Conservation (phyloP, 2,113 vertebrate genomes). For the Emydocephalus ijimae region DNA sequence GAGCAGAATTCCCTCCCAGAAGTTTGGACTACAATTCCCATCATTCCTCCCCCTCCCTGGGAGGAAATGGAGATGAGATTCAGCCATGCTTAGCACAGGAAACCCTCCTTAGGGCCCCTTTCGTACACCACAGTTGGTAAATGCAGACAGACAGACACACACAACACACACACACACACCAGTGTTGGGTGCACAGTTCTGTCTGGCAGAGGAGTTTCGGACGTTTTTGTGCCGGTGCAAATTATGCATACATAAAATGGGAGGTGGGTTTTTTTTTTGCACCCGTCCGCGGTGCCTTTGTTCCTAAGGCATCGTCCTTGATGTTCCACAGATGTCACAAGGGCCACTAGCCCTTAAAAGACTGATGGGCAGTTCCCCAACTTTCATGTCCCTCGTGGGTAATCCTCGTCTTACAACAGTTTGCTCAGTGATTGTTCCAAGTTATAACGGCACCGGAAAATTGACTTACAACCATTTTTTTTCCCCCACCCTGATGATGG, state of each 20-base stretch:
- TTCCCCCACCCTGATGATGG: too few species aligned
- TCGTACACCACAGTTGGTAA: not conserved
- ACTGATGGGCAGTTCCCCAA: not conserved
- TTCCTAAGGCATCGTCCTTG: not conserved
- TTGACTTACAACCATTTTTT: too few species aligned
- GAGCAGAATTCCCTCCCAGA: not conserved
- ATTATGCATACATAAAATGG: not conserved
- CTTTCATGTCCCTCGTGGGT: not conserved
- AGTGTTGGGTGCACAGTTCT: not conserved
- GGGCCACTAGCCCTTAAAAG: not conserved
- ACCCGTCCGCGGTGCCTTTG: rapidly evolving
- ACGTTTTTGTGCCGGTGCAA: not conserved
- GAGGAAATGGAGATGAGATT: not conserved
- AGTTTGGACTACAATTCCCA: not conserved
- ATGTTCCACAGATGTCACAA: not conserved
- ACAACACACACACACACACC: not conserved
- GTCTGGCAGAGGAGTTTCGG: not conserved
- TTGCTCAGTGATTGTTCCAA: too few species aligned
- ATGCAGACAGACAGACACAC: too few species aligned
- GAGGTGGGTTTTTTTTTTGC: not conserved
- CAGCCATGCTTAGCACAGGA: not conserved
- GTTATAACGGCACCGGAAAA: too few species aligned
- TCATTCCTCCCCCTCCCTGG: not conserved
- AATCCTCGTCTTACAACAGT: too few species aligned
- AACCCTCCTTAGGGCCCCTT: rapidly evolving